Conservation (phyloP, 1,140 invertebrate genomes). For the Megalonaias nervosa region DNA sequence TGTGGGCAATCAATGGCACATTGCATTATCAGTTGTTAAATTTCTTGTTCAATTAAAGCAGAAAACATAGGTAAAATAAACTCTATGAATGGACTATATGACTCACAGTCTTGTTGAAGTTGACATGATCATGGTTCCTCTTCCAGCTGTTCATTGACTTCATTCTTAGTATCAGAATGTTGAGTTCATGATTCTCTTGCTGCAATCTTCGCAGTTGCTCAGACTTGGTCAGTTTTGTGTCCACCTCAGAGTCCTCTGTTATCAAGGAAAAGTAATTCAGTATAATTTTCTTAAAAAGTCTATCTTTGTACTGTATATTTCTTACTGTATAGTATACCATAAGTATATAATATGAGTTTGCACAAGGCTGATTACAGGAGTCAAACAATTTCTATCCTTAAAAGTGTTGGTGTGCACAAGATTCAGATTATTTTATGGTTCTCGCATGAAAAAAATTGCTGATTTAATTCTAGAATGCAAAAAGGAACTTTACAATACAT, state of each 20-base stretch:
- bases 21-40: too few relatives aligned
- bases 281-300: neutral
- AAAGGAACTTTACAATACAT: too few relatives aligned
- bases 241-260: conserved; percentile 51
- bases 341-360: neutral
- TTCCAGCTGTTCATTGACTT: conserved; percentile 66
- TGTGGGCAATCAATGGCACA: too few relatives aligned
- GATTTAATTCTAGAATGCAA: too few relatives aligned
- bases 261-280: neutral
- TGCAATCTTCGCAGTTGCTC: conserved; percentile 57
- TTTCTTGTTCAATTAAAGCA: too few relatives aligned
- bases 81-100: neutral
- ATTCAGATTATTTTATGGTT: too few relatives aligned
- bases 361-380: neutral
- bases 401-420: too few relatives aligned
- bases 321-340: neutral
- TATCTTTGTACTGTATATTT: neutral
- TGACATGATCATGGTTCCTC: conserved; percentile 57
- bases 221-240: conserved; percentile 46
- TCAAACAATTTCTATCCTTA: neutral
- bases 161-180: conserved; percentile 61
- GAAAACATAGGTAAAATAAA: too few relatives aligned
- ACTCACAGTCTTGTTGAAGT: conserved; percentile 58
- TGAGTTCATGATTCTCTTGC: conserved; percentile 65
- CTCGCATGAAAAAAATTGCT: too few relatives aligned